These are phyloP conservation scores for Holocentrus rufus DNA, from an alignment of 2,797 vertebrate species.

Conservation along the genomic window DNA sequence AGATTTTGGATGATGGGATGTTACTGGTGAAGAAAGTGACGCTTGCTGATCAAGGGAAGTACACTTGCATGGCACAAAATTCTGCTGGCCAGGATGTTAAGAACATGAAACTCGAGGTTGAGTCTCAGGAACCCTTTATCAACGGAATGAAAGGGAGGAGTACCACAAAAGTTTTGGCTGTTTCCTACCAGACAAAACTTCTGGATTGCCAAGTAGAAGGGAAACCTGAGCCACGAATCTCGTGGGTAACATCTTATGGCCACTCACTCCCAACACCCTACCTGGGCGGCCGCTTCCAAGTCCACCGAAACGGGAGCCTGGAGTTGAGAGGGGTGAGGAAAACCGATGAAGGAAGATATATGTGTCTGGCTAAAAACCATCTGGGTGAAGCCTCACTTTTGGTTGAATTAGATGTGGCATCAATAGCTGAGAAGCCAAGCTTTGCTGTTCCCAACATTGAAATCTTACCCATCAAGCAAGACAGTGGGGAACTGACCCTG, in stretches of 20 bases:
- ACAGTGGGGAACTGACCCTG: constrained; percentile 68
- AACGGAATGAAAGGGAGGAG: constrained; percentile 72
- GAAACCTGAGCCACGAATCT: constrained; percentile 80
- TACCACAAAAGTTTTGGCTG: constrained; percentile 65
- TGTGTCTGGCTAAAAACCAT: constrained; percentile 79
- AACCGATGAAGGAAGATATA: constrained; percentile 81
- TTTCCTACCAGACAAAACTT: constrained; percentile 81
- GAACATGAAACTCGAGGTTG: constrained; percentile 76
- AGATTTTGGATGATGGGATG: constrained; percentile 73
- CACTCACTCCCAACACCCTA: constrained; percentile 78
- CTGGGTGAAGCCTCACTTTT: constrained; percentile 80
- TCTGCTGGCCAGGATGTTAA: constrained; percentile 81
- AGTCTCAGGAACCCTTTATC: constrained; percentile 78
- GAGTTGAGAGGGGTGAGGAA: constrained; percentile 83
- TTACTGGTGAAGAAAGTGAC: constrained; percentile 78
- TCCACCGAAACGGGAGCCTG: constrained; percentile 83
- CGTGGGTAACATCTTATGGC: constrained; percentile 81
- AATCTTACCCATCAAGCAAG: constrained; percentile 80
- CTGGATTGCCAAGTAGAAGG: constrained; percentile 81
- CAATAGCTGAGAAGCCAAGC: constrained; percentile 84
- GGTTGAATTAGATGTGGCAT: constrained; percentile 80
- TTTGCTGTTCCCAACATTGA: constrained; percentile 84
- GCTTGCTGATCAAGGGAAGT: constrained; percentile 81
- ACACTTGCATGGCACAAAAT: constrained; percentile 81
- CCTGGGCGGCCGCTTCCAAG: constrained; percentile 82